Base-by-base conservation (phyloP, 2,113 vertebrate genomes). In the Spheniscus mendiculus region DNA sequence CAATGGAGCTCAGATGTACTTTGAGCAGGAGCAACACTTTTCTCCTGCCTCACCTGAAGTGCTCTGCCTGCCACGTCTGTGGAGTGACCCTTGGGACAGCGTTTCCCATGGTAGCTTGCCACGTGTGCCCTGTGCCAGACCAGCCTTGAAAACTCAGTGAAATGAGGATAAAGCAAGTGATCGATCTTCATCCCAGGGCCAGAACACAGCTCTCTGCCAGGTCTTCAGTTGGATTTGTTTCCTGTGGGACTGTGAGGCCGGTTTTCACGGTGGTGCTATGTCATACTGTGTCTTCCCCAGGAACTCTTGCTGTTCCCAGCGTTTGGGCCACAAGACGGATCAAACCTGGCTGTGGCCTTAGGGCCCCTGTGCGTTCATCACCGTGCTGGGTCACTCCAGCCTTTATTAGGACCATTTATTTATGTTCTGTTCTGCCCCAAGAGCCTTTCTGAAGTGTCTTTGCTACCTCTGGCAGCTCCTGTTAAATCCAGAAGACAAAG, bases 401-500 rank as follows among this genome's bases (percentile, higher is more conserved):
- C 93, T 85, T 83, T 95, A 52, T 67, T 73, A 55, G 77, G 71
- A 47, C 42, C 6, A 16, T 90, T 95, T 85, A 85, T 95, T 94
- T 87, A 84, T 5, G n/a, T 32, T 49, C 70, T 5, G 10, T 5
- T 62, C 32, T 73, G 86, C 66, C 78, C 66, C 0, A 0, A 38
- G 87, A 91, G 70, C 78, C n/a, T 83, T 90, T 34, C 70, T 59
- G 78, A 91, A 63, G 79, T 20, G 52, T 67, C 67, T 62, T 44
- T 9, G 1, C 76, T 70, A 25, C 55, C 94, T 90, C 66, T 0
- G 0, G 58, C 84, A 87, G 84, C 82, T 93, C 88, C 90, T 62
- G 76, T 36, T 86, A 80, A 90, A 90, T 94, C 82, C 7, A 3
- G 88, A 90, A 95, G 95, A 94, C 74, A 88, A 85, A 97, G 87